Percentiles rank a stretch among this genome's conserved stretches.
phyloP scores from a whole-genome alignment of 2,113 vertebrate species.

The Plecotus auritus region DNA sequence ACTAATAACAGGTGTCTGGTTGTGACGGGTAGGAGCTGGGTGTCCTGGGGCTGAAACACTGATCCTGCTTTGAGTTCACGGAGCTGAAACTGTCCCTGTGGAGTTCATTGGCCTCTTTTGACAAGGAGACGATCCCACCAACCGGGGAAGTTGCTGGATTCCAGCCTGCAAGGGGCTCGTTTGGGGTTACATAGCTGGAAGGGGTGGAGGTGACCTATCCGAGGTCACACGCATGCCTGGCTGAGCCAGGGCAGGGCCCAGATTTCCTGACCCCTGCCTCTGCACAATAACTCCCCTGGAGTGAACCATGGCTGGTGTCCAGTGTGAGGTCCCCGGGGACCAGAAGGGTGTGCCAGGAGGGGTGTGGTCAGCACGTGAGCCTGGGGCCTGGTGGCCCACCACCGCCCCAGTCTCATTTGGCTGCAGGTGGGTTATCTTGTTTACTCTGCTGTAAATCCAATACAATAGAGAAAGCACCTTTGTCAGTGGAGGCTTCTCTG shows the following conservation, averaged over 20 bases:
- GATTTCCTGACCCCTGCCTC: neutral
- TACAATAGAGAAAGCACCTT: constrained; percentile 19
- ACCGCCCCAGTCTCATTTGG: neutral
- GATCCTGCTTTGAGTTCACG: neutral
- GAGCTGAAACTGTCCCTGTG: neutral
- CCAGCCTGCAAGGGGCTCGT: neutral
- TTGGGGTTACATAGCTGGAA: neutral
- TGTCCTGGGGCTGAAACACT: neutral
- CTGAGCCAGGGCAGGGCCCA: neutral
- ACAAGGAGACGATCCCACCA: neutral
- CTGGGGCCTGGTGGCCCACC: fast-evolving
- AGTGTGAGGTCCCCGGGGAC: neutral
- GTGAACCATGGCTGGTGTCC: neutral
- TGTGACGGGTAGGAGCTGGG: neutral
- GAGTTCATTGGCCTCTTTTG: neutral
- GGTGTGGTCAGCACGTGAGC: neutral
- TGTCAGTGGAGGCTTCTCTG: neutral
- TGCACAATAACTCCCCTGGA: constrained; percentile 17
- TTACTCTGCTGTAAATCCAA: neutral
- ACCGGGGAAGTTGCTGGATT: neutral
- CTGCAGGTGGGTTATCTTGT: constrained; percentile 15
- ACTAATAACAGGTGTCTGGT: neutral
- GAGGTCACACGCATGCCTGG: neutral
- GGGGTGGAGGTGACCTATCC: neutral
- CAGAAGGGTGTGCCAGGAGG: neutral